Evolutionary conservation across 2,888 invertebrate genomes (phyloP).

Genomic region (Strigamia maritima): DNA sequence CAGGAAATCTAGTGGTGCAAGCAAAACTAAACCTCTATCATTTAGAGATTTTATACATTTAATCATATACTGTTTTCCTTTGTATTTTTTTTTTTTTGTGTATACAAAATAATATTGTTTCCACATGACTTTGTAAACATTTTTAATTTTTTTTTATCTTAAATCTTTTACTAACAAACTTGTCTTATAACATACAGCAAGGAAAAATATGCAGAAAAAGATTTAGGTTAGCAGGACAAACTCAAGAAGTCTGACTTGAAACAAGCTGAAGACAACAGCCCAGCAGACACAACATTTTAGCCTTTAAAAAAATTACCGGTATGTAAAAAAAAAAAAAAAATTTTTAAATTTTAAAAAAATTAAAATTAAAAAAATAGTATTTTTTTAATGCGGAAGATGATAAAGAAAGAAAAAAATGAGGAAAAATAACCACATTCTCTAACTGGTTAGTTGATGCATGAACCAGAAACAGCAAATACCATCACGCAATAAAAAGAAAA

Average conservation of each 20-base stretch:
- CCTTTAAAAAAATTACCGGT: not conserved
- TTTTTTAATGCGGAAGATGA: not conserved
- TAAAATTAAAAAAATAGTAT: not conserved
- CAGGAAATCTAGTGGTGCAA: not conserved
- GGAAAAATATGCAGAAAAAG: conserved; percentile 16
- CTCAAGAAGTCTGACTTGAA: conserved; percentile 23
- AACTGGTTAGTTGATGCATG: not conserved
- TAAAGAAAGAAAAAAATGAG: not conserved
- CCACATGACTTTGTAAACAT: not conserved
- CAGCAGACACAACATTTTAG: not conserved
- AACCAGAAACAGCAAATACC: not conserved
- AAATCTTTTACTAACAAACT: not conserved
- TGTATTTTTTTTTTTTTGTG: not conserved
- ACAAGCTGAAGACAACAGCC: not conserved
- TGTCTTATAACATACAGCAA: not conserved
- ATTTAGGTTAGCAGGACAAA: conserved; percentile 19
- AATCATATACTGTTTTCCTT: not conserved
- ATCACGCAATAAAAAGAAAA: not conserved
- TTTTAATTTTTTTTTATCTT: not conserved
- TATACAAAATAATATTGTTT: not conserved
- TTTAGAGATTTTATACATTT: not conserved
- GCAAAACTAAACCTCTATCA: not conserved
- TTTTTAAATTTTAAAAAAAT: not conserved
- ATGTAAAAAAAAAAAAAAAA: not conserved
- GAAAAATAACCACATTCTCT: conserved; percentile 6